These are phyloP conservation scores for Megaceryle maxima DNA, from an alignment of 2,113 vertebrate genomes.

Conservation along the genomic window DNA sequence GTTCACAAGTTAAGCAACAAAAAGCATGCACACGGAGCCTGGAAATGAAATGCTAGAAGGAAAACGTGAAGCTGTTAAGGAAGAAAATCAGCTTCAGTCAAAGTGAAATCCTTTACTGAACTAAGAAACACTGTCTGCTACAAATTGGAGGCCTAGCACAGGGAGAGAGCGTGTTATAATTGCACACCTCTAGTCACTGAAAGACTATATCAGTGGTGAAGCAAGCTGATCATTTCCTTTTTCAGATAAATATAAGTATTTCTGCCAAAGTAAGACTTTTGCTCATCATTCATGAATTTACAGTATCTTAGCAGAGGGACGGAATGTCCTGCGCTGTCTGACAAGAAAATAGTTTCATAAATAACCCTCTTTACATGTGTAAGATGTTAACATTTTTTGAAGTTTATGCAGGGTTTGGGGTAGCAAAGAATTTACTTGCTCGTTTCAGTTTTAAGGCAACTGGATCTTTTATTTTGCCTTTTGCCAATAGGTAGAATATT, in stretches of 20 bases:
- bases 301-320: slow-evolving; percentile 69
- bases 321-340: slow-evolving; percentile 72
- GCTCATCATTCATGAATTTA: slow-evolving; percentile 70
- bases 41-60: neutral
- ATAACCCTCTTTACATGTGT: slow-evolving; percentile 68
- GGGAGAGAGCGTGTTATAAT: neutral
- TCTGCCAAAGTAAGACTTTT: slow-evolving; percentile 66
- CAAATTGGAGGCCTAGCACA: neutral
- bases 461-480: neutral
- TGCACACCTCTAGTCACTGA: neutral
- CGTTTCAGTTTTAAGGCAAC: slow-evolving; percentile 39
- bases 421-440: slow-evolving; percentile 34
- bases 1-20: neutral
- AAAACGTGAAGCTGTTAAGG: neutral
- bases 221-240: slow-evolving; percentile 30
- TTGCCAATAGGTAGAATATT: neutral
- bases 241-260: slow-evolving; percentile 51
- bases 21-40: neutral
- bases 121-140: neutral
- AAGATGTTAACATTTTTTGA: slow-evolving; percentile 66
- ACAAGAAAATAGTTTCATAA: slow-evolving; percentile 73
- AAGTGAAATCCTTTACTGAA: neutral
- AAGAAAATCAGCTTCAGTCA: neutral
- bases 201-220: neutral
- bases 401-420: slow-evolving; percentile 35